phyloP scores from a whole-genome alignment of 1,140 invertebrate genomes.

The Tetranychus urticae region DNA sequence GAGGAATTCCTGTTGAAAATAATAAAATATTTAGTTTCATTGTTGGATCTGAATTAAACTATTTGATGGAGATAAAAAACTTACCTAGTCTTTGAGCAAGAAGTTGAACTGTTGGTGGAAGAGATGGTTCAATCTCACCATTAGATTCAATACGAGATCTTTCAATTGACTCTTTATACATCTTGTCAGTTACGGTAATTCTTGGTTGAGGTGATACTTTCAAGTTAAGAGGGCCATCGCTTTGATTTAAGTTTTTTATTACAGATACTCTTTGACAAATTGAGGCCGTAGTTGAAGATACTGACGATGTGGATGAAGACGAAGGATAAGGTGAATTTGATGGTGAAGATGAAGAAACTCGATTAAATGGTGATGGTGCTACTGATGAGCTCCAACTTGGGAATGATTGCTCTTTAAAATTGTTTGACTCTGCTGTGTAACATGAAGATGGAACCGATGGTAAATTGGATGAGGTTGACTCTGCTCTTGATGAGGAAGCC shows the following conservation, averaged over 20 bases:
- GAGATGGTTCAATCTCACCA: neutral
- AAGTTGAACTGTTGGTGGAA: constrained; percentile 2
- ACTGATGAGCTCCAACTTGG: too few species aligned
- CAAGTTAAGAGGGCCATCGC: neutral
- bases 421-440: too few species aligned
- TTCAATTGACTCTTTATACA: neutral
- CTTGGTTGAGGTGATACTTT: neutral
- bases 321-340: neutral
- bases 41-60: too few species aligned
- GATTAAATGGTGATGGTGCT: neutral
- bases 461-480: neutral
- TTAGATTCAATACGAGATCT: neutral
- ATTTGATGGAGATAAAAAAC: neutral
- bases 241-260: neutral
- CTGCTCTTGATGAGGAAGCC: neutral
- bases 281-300: neutral
- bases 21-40: neutral
- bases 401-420: too few species aligned
- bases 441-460: too few species aligned
- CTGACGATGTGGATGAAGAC: neutral
- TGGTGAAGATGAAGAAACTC: too few species aligned
- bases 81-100: constrained; percentile 10
- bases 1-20: constrained; percentile 1
- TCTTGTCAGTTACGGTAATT: neutral
- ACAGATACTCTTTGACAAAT: neutral